phyloP scores from a whole-genome alignment of 2,113 vertebrate genomes.

The Elaphurus davidianus region DNA sequence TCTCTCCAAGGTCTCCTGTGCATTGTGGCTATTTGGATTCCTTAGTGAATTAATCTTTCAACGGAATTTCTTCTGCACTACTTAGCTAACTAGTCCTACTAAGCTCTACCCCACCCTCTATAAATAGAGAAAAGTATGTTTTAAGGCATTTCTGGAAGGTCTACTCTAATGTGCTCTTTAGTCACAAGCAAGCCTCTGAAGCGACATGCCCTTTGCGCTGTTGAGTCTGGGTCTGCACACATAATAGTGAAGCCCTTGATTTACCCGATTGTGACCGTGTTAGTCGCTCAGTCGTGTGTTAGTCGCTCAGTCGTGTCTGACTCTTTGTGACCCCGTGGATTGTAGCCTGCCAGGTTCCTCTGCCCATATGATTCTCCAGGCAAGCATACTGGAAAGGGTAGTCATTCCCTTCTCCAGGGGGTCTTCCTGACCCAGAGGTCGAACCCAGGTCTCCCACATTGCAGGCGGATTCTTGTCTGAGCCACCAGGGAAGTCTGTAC shows the following conservation, averaged over 20 bases:
- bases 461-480: not conserved
- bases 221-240: not conserved
- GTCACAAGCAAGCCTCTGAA: not conserved
- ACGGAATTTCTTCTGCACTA: not conserved
- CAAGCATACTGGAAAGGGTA: not conserved
- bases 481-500: not conserved
- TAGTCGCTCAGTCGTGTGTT: not conserved
- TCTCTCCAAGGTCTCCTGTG: not conserved
- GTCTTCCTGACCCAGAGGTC: not conserved
- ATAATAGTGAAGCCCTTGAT: not conserved
- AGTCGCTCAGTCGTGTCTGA: not conserved
- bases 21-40: not conserved
- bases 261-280: not conserved
- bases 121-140: not conserved
- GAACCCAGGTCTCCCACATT: not conserved
- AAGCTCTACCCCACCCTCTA: not conserved
- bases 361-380: not conserved
- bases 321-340: not conserved
- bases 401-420: not conserved
- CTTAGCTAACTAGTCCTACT: not conserved
- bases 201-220: not conserved
- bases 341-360: not conserved
- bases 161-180: not conserved
- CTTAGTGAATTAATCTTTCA: constrained; percentile 1
- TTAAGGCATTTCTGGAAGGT: not conserved